Percentiles rank a stretch among this genome's conserved stretches.
Evolutionary conservation across 2,113 vertebrate genomes (phyloP).

Genomic region (Bubo blakistoni): DNA sequence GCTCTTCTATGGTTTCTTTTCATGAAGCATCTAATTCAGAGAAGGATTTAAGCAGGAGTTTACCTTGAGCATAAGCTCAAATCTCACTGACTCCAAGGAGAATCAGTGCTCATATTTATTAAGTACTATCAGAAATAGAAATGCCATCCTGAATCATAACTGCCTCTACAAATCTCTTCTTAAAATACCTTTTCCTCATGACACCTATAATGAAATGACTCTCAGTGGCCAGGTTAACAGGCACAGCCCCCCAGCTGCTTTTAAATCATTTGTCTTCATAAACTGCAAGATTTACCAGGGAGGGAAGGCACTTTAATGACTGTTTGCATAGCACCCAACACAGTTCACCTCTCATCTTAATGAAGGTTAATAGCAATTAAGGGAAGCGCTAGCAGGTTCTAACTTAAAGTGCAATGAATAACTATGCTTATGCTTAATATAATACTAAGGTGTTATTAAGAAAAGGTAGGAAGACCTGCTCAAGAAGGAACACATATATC

Average conservation of each 20-base stretch:
- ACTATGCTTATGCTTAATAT: background rate
- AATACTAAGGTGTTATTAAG: background rate
- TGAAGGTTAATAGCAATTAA: slow-evolving; percentile 14
- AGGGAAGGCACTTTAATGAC: background rate
- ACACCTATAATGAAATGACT: background rate
- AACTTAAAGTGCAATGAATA: background rate
- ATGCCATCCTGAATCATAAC: background rate
- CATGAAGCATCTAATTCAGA: background rate
- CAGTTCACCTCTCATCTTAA: background rate
- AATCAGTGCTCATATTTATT: background rate
- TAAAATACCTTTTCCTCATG: background rate
- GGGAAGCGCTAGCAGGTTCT: background rate
- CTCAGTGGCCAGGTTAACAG: background rate
- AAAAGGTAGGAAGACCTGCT: background rate
- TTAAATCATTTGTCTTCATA: background rate
- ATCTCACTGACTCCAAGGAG: background rate
- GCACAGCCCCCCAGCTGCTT: background rate
- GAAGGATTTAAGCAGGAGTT: background rate
- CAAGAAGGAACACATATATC: background rate
- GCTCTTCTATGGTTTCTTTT: background rate
- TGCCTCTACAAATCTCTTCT: background rate
- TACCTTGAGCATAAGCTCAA: background rate
- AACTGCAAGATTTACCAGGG: background rate
- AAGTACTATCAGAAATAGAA: background rate
- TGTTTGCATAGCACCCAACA: background rate